Conservation (phyloP, 2,797 vertebrate genomes). For the Notolepis coatsorum region DNA sequence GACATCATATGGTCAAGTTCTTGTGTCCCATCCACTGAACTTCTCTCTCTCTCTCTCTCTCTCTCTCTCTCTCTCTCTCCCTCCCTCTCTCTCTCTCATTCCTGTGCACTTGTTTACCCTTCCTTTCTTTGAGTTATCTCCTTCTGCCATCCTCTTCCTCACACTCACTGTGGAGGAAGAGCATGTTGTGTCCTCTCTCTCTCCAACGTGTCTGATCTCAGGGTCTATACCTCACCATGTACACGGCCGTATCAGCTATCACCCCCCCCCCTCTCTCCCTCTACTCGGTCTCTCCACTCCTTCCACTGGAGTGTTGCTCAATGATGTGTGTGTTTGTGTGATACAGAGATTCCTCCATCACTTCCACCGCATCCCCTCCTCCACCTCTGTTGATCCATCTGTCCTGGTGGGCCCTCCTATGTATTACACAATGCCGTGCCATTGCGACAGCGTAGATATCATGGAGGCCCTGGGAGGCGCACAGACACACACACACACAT, state of each 20-base stretch:
- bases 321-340: background rate
- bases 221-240: no score
- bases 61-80: constrained; percentile 26
- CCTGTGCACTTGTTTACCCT: constrained; percentile 1
- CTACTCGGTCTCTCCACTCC: background rate
- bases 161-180: background rate
- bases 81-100: constrained; percentile 42
- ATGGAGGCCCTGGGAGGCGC: constrained; percentile 34
- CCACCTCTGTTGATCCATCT: background rate
- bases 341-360: background rate
- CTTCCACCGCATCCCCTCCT: background rate
- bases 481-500: constrained; percentile 3
- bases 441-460: constrained; percentile 33
- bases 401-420: constrained; percentile 9
- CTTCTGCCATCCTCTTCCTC: no score
- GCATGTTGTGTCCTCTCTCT: background rate
- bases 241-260: no score
- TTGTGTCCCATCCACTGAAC: no score
- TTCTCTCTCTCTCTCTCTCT: constrained; percentile 50
- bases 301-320: background rate
- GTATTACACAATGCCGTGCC: constrained; percentile 50
- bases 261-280: no score
- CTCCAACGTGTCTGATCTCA: background rate
- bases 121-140: background rate
- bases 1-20: no score